Evolutionary conservation across 2,113 vertebrate species (phyloP).

Genomic region (Albula glossodonta): DNA sequence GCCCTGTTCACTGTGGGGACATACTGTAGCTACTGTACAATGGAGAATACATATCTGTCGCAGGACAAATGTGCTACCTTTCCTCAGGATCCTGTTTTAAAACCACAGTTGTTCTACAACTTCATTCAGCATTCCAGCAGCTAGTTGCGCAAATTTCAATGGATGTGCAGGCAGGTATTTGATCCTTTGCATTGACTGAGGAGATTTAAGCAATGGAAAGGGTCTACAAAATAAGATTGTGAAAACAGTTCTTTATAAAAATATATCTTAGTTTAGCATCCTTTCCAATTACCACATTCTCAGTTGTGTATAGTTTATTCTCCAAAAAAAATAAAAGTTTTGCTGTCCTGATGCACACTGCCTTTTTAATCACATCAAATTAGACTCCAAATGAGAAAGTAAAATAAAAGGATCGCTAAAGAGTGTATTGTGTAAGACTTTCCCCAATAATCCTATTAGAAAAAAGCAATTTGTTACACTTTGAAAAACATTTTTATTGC

Average conservation of each 20-base stretch:
- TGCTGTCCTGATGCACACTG: slow-evolving; percentile 16
- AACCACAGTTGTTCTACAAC: not conserved
- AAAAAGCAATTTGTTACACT: slow-evolving; percentile 59
- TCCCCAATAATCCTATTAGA: slow-evolving; percentile 64
- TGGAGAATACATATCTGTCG: not conserved
- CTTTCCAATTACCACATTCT: not conserved
- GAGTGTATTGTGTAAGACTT: slow-evolving; percentile 38
- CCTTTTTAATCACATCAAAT: slow-evolving; percentile 35
- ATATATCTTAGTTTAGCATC: not conserved
- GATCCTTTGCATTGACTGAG: too few species aligned
- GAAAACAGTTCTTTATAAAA: too few species aligned
- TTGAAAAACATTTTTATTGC: slow-evolving; percentile 53
- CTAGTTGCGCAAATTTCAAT: too few species aligned
- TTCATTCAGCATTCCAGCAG: too few species aligned
- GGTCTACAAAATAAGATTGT: too few species aligned
- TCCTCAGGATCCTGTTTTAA: not conserved
- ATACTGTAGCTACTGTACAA: not conserved
- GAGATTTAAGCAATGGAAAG: too few species aligned
- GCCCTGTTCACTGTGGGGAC: not conserved
- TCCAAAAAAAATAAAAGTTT: not conserved
- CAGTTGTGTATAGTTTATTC: not conserved
- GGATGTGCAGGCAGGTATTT: too few species aligned
- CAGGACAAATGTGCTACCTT: too few species aligned
- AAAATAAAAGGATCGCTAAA: slow-evolving; percentile 25
- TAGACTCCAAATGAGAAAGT: slow-evolving; percentile 46